Evolutionary conservation across 1,140 invertebrate genomes (phyloP), one percentile per base, ranked within the genome.

Genomic region (Drosophila navojoa): DNA sequence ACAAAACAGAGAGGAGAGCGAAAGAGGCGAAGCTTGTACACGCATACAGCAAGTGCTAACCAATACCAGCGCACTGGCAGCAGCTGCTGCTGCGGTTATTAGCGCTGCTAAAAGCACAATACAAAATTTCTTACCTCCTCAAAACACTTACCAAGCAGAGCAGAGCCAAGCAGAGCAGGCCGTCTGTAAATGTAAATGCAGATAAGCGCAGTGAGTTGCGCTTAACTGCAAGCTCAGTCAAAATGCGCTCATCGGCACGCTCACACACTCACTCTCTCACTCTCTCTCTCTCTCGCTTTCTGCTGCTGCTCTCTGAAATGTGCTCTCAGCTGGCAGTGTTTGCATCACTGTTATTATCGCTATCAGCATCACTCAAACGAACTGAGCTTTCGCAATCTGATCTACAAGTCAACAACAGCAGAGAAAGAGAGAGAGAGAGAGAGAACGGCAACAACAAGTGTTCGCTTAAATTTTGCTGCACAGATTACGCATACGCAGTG

Each of bases 401-500:
- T 67, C 70, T 67, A 67, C 63, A 47, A 49, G 67, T 49, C 15
- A 32, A 35, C 22, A 13, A 13, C 57, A 54, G 40, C 5, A 47
- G 19, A 11, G n/a, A 19, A 2, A 2, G 27, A 27, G 27, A 27
- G 27, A 27, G 4, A 29, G 32, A 32, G 32, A 32, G 7, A 7
- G 32, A 32, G 32, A 16, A 15, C 40, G 19, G 15, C 40, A 71
- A 73, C 71, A 69, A 61, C 71, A 73, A 73, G 58, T 72, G 70
- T 68, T 53, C 38, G 25, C 44, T 70, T 40, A 57, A 19, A 54
- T 52, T 63, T 67, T 16, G 54, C 40, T 29, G 52, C 62, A 35
- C 38, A 73, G 45, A 76, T 76, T 72, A 76, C 57, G 57, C 69
- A 71, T 76, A 72, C 69, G 55, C 38, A 58, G 52, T 22, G 62